These are phyloP conservation scores for Xylocopa sonorina DNA, from an alignment of 1,140 invertebrate genomes.

Conservation along the genomic window DNA sequence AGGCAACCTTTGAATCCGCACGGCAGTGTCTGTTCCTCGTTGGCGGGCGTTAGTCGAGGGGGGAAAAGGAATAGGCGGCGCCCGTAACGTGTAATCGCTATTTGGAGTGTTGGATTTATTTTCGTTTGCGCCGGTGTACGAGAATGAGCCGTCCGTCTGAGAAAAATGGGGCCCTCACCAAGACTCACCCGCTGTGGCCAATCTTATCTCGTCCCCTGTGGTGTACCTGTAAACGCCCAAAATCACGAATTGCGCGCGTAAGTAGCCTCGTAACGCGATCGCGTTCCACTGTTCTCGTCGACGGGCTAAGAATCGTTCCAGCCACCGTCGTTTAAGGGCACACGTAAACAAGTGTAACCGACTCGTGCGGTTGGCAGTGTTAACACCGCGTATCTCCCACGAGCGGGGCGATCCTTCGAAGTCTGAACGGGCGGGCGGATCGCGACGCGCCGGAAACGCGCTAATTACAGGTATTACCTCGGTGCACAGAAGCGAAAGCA, in stretches of 20 bases:
- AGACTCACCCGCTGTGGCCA: too few species aligned
- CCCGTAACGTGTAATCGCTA: slow-evolving; percentile 61
- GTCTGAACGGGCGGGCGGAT: neutral
- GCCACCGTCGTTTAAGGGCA: too few species aligned
- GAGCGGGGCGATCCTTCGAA: slow-evolving; percentile 1
- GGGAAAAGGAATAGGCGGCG: slow-evolving; percentile 39
- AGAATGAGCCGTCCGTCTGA: slow-evolving; percentile 23
- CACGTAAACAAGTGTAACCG: too few species aligned
- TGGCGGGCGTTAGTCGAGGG: neutral
- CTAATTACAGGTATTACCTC: slow-evolving; percentile 26
- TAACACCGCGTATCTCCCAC: neutral
- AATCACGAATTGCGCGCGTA: too few species aligned
- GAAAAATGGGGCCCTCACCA: neutral
- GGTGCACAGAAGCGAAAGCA: slow-evolving; percentile 19
- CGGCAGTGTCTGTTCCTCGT: slow-evolving; percentile 27
- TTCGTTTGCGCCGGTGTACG: slow-evolving; percentile 49
- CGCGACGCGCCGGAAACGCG: slow-evolving; percentile 28
- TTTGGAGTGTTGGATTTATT: slow-evolving; percentile 62
- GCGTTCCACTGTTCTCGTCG: too few species aligned
- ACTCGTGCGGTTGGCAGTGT: too few species aligned
- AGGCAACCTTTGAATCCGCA: slow-evolving; percentile 39
- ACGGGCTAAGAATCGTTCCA: too few species aligned
- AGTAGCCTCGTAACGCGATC: too few species aligned
- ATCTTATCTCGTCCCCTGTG: too few species aligned
- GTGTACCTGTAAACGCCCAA: too few species aligned